Percentiles rank a stretch among this genome's conserved stretches.
Evolutionary conservation across 2,113 vertebrate genomes (phyloP).

Genomic region (Origma solitaria): DNA sequence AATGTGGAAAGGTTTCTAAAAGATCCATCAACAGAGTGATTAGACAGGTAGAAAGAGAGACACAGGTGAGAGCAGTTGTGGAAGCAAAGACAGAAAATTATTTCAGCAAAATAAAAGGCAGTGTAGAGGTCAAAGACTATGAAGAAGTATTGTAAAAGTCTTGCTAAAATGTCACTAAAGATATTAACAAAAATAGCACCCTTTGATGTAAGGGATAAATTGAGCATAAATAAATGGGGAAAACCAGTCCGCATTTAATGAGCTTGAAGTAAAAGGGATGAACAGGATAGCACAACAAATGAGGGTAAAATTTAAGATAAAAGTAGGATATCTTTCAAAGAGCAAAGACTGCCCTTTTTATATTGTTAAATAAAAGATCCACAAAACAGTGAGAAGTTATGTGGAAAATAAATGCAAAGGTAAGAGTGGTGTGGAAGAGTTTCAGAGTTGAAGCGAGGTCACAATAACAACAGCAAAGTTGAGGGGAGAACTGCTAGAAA

Average conservation of each 20-base stretch:
- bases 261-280: slow-evolving; percentile 5
- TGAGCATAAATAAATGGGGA: neutral
- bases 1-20: neutral
- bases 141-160: neutral
- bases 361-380: neutral
- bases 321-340: neutral
- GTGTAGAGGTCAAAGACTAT: neutral
- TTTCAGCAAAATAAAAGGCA: neutral
- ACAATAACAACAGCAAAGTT: neutral
- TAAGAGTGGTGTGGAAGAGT: neutral
- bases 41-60: slow-evolving; percentile 1
- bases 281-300: neutral
- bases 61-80: neutral
- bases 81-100: neutral
- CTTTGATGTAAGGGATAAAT: neutral
- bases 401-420: neutral
- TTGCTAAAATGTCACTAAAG: neutral
- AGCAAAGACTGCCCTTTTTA: neutral
- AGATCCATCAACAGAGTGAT: neutral
- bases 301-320: neutral
- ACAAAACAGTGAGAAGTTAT: neutral
- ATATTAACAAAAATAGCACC: neutral
- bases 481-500: neutral
- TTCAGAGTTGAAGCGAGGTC: neutral
- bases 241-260: slow-evolving; percentile 4